A percentile compares a stretch with the other conserved stretches of the same genome.
phyloP scores from a whole-genome alignment of 2,797 vertebrate genomes.

The Momotus momota region DNA sequence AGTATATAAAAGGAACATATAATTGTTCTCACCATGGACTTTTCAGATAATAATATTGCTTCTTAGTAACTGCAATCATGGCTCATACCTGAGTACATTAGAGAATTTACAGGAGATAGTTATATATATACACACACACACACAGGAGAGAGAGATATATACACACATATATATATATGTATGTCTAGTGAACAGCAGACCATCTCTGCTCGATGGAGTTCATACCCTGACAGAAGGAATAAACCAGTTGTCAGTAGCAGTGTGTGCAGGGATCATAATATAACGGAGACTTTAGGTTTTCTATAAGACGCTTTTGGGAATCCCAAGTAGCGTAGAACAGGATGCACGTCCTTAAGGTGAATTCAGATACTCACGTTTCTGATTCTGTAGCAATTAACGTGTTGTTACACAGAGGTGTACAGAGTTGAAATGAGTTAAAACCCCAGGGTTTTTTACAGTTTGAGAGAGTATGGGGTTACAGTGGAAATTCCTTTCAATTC shows the following conservation, averaged over 20 bases:
- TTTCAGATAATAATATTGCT: background rate
- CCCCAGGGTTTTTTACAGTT: background rate
- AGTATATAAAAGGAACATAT: background rate
- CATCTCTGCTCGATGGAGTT: background rate
- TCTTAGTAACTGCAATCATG: background rate
- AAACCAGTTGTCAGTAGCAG: background rate
- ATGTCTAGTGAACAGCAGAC: background rate
- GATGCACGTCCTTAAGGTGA: fast-evolving
- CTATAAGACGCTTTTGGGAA: background rate
- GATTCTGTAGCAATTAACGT: background rate
- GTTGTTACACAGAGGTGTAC: background rate
- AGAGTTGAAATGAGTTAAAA: background rate
- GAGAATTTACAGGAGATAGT: background rate
- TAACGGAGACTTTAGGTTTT: background rate
- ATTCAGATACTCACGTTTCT: background rate
- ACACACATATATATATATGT: too few relatives aligned
- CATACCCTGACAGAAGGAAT: background rate
- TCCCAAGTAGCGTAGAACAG: background rate
- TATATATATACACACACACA: background rate
- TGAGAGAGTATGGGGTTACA: background rate
- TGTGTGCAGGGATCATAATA: background rate
- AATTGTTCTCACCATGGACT: too few relatives aligned
- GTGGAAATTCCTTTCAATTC: background rate
- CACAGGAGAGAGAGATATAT: too few relatives aligned
- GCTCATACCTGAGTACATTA: background rate